These are phyloP conservation scores for Ailurus styani DNA, from an alignment of 2,113 vertebrate genomes.

Conservation along the genomic window DNA sequence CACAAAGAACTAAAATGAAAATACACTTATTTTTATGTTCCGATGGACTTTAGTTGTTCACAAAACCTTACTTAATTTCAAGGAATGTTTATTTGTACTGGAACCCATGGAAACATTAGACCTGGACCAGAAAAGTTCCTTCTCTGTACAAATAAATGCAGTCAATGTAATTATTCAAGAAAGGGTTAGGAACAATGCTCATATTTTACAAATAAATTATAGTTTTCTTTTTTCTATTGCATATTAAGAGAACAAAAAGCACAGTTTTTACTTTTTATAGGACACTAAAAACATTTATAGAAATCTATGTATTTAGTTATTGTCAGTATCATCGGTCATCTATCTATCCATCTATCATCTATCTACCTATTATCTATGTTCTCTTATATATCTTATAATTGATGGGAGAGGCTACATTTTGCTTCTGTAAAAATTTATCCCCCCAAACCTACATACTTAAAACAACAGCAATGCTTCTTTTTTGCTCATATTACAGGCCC, in stretches of 20 bases:
- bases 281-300: not conserved
- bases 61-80: conserved; percentile 63
- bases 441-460: not conserved
- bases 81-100: conserved; percentile 28
- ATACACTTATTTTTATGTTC: conserved; percentile 72
- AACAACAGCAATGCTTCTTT: not conserved
- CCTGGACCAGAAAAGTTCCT: conserved; percentile 41
- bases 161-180: not conserved
- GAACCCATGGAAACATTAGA: conserved; percentile 36
- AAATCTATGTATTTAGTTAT: not conserved
- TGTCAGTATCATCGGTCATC: not conserved
- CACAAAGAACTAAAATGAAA: conserved; percentile 68
- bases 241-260: not conserved
- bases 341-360: not conserved
- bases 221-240: not conserved
- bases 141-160: not conserved
- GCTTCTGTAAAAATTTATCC: not conserved
- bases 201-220: not conserved
- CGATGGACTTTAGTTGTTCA: conserved; percentile 60
- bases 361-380: not conserved
- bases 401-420: not conserved
- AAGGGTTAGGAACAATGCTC: not conserved
- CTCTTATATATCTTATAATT: not conserved
- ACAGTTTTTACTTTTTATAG: not conserved
- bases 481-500: not conserved